Percentiles rank a stretch among this genome's conserved stretches.
Evolutionary conservation across 2,888 invertebrate genomes (phyloP).

Genomic region (Aradus depressus): DNA sequence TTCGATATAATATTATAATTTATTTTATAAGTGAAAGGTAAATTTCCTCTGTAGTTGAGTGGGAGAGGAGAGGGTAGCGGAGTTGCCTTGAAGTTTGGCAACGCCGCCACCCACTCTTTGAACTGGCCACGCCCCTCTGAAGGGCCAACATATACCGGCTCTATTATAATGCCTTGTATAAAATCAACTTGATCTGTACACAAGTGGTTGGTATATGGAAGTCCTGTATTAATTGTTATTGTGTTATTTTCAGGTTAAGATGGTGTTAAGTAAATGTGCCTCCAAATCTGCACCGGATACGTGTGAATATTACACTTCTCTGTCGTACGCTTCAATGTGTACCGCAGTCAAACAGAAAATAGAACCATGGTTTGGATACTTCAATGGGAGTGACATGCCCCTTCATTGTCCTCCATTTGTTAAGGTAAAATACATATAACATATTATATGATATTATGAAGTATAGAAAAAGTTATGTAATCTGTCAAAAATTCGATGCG

Average conservation of each 20-base stretch:
- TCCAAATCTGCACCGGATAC: constrained; percentile 21
- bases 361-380: constrained; percentile 6
- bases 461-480: no score
- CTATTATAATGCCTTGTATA: background rate
- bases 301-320: constrained; percentile 17
- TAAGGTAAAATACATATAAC: constrained; percentile 5
- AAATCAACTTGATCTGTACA: background rate
- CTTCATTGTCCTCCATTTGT: background rate
- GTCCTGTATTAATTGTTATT: background rate
- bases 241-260: constrained; percentile 2
- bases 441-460: no score
- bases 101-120: no score
- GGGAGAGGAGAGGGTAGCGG: no score
- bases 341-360: background rate
- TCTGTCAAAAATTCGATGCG: no score
- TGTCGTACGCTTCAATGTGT: background rate
- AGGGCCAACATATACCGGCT: no score
- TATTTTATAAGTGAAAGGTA: no score
- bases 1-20: no score
- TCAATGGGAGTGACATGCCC: constrained; percentile 2
- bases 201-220: no score
- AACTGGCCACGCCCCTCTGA: no score
- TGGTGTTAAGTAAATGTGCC: constrained; percentile 19
- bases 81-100: no score
- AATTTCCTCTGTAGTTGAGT: no score